A percentile compares a stretch with the other conserved stretches of the same genome.
phyloP scores from a whole-genome alignment of 2,888 invertebrate genomes.

The Lycocerus yunnanus region DNA sequence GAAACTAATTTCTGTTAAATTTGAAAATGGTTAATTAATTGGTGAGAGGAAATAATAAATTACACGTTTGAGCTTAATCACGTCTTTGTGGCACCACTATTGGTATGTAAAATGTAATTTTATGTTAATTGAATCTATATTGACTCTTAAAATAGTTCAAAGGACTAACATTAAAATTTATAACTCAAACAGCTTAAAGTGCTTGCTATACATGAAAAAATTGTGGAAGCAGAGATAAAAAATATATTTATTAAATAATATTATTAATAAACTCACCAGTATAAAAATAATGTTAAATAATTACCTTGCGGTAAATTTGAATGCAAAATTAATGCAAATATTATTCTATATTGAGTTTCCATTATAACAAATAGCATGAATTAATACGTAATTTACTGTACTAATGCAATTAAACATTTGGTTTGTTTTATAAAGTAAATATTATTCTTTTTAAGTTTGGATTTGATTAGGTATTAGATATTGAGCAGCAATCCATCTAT shows the following conservation, averaged over 20 bases:
- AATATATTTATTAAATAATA: neutral
- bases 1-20: neutral
- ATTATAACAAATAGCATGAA: neutral
- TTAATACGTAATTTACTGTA: neutral
- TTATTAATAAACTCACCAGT: neutral
- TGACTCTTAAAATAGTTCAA: neutral
- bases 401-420: neutral
- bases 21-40: neutral
- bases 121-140: neutral
- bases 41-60: neutral
- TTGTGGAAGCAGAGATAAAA: neutral
- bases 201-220: no score
- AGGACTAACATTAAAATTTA: neutral
- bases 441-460: no score
- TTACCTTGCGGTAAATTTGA: neutral
- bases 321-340: neutral
- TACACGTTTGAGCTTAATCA: neutral
- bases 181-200: no score
- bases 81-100: neutral
- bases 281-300: neutral
- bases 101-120: neutral
- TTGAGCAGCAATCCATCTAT: no score
- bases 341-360: neutral
- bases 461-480: no score
- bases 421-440: no score